Percentiles rank a stretch among this genome's conserved stretches.
phyloP scores from a whole-genome alignment of 1,140 invertebrate genomes.

The Thaumatotibia leucotreta region DNA sequence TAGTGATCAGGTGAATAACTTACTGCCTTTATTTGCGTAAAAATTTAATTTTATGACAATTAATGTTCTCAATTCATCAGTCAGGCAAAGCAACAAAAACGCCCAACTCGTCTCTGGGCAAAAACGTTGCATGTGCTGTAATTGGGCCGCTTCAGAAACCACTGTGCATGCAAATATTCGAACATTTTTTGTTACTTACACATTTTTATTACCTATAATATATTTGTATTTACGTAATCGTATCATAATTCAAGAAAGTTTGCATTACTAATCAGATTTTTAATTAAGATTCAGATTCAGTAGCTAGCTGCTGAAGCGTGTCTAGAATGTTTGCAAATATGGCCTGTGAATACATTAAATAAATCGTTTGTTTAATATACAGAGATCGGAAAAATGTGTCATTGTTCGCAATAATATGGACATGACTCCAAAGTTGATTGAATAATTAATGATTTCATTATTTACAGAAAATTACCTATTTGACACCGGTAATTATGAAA shows the following conservation, averaged over 20 bases:
- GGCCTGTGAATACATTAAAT: too few relatives aligned
- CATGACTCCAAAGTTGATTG: too few relatives aligned
- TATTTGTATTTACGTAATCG: not conserved
- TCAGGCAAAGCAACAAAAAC: not conserved
- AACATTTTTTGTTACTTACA: not conserved
- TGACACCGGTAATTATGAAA: too few relatives aligned
- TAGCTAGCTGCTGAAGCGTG: too few relatives aligned
- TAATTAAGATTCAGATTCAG: not conserved
- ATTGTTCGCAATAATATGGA: too few relatives aligned
- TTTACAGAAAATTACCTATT: too few relatives aligned
- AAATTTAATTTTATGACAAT: not conserved
- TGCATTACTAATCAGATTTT: not conserved
- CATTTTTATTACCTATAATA: not conserved
- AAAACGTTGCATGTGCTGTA: conserved; percentile 27
- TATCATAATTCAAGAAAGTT: not conserved
- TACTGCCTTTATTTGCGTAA: not conserved
- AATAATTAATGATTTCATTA: too few relatives aligned
- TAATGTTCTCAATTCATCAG: not conserved
- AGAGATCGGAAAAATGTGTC: too few relatives aligned
- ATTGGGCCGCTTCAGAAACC: conserved; percentile 17
- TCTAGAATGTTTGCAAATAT: too few relatives aligned
- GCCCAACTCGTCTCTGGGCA: conserved; percentile 9
- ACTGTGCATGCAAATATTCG: conserved; percentile 4
- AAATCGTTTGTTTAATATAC: too few relatives aligned
- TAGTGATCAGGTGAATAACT: too few relatives aligned